Conservation (phyloP, 1,140 invertebrate species). For the Pectinophora gossypiella region DNA sequence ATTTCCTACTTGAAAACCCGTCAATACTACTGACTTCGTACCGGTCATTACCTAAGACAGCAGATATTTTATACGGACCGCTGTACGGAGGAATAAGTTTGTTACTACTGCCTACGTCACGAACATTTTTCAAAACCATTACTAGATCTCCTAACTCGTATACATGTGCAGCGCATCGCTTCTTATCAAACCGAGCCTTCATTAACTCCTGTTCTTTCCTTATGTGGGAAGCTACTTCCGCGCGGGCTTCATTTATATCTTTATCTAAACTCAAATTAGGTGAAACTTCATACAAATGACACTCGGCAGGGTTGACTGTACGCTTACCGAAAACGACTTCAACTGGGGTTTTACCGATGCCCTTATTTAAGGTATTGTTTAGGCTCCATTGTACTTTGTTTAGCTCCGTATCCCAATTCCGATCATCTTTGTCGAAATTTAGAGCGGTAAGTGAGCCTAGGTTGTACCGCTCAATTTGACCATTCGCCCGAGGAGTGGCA, state of each 20-base stretch:
- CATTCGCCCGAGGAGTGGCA: background rate
- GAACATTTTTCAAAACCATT: conserved; percentile 1
- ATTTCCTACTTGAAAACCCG: background rate
- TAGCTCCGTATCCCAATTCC: conserved; percentile 2
- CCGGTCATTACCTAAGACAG: conserved; percentile 4
- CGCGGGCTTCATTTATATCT: background rate
- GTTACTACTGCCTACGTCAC: background rate
- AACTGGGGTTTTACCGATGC: conserved; percentile 2
- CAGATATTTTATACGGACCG: conserved; percentile 4
- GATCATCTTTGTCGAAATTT: conserved; percentile 2
- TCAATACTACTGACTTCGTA: conserved; percentile 5
- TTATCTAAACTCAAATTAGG: background rate
- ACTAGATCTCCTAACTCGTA: conserved; percentile 5
- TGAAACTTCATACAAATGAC: background rate
- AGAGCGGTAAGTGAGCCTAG: background rate
- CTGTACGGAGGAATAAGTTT: conserved; percentile 1
- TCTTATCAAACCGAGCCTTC: conserved; percentile 4
- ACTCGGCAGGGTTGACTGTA: background rate
- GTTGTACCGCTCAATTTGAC: conserved; percentile 4
- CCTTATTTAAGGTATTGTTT: conserved; percentile 6
- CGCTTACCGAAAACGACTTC: conserved; percentile 2
- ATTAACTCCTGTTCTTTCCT: background rate
- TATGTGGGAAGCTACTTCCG: background rate
- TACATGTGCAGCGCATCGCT: background rate
- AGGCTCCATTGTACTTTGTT: conserved; percentile 10